These are phyloP conservation scores for Alloscopus bannaensis DNA, from an alignment of 2,888 invertebrate species.

Conservation along the genomic window DNA sequence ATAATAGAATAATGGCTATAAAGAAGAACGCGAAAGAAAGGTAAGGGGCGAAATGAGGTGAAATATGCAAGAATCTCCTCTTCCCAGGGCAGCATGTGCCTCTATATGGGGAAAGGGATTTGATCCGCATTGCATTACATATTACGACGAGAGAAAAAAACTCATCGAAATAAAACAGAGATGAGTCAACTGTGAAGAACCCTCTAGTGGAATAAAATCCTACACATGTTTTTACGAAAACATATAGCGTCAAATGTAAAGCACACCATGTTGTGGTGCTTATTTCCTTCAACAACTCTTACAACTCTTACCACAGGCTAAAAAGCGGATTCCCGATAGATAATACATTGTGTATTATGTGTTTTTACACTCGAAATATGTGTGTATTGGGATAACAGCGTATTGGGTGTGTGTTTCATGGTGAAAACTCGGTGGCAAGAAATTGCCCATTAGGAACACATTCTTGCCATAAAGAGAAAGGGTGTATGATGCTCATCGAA, in stretches of 20 bases:
- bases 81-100: neutral
- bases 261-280: slow-evolving; percentile 6
- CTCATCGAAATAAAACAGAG: slow-evolving; percentile 37
- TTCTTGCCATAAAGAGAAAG: slow-evolving; percentile 5
- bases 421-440: slow-evolving; percentile 10
- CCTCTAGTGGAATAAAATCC: neutral
- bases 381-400: slow-evolving; percentile 1
- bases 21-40: slow-evolving; percentile 13
- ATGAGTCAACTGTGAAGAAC: slow-evolving; percentile 47
- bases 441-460: slow-evolving; percentile 21
- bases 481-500: too few relatives aligned
- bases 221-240: slow-evolving; percentile 20
- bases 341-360: neutral
- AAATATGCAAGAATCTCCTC: slow-evolving; percentile 46
- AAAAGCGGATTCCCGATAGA: slow-evolving; percentile 2
- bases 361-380: too few relatives aligned
- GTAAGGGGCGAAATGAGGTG: slow-evolving; percentile 25
- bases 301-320: slow-evolving; percentile 13
- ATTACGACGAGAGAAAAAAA: too few relatives aligned
- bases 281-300: slow-evolving; percentile 17
- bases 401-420: too few relatives aligned
- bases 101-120: too few relatives aligned
- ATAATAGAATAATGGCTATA: slow-evolving; percentile 3
- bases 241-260: slow-evolving; percentile 33
- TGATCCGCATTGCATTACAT: too few relatives aligned